Conservation (phyloP, 1,140 invertebrate genomes). For the Neuroterus valhalla region DNA sequence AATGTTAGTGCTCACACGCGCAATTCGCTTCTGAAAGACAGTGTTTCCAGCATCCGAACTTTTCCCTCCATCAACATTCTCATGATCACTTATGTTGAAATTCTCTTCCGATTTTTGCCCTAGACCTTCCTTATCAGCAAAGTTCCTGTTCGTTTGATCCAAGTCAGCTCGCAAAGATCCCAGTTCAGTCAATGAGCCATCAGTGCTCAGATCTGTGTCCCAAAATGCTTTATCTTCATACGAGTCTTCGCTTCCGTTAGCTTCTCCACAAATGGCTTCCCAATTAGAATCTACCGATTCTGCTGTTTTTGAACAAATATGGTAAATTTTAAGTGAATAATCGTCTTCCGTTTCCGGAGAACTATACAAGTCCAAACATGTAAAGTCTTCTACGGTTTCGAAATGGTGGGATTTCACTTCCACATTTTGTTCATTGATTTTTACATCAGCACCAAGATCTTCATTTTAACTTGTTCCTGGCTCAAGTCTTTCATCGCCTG, state of each 20-base stretch:
- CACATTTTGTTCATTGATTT: neutral
- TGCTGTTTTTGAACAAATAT: neutral
- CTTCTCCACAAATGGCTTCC: neutral
- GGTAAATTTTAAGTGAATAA: neutral
- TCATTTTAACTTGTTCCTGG: neutral
- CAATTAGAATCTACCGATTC: neutral
- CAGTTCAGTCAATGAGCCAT: too few relatives aligned
- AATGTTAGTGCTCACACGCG: neutral
- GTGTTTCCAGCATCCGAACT: neutral
- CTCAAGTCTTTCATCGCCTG: rapidly evolving
- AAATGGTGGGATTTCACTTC: too few relatives aligned
- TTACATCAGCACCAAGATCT: neutral
- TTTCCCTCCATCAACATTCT: neutral
- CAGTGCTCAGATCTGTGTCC: too few relatives aligned
- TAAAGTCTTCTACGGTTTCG: too few relatives aligned
- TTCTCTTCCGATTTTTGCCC: too few relatives aligned
- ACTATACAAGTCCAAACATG: neutral
- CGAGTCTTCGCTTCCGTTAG: neutral
- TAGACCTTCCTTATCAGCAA: too few relatives aligned
- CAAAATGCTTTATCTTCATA: too few relatives aligned
- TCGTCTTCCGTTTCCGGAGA: neutral
- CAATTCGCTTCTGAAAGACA: neutral
- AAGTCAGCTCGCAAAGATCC: too few relatives aligned
- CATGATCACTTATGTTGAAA: neutral
- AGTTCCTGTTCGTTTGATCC: too few relatives aligned